Base-by-base conservation (phyloP, 2,797 vertebrate species). In the Xenopus petersii region DNA sequence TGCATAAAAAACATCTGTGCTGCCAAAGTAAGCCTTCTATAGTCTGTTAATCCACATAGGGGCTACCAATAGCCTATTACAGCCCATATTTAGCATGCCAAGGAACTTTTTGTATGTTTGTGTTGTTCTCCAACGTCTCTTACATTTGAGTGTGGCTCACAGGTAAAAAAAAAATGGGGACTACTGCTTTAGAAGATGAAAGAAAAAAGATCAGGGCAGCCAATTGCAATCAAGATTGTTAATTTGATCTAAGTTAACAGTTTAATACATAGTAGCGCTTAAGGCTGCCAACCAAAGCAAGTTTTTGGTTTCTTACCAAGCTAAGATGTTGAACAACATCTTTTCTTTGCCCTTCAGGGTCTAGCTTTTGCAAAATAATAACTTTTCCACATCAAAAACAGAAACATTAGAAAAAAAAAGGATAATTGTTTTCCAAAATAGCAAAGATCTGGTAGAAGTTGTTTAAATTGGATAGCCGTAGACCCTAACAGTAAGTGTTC, bases 241-340 rank as follows among this genome's bases (percentile, higher is more conserved):
- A 1, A 3, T 15, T 51, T 51, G 49, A 3, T 51, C 2, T 51
- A 51, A 84, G 87, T 92, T 93, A 90, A 91, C 83, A 88, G 88
- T 91, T 87, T 91, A 83, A 87, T 89, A 88, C 79, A 85, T 88
- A 89, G 92, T 90, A 93, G 93, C 69, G 30, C 90, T 90, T 90
- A 86, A 82, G 80, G 79, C 83, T 87, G 90, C 90, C 90, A 94
- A 93, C 86, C 83, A 86, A 91, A 91, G 79, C 82, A 84, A 86
- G 84, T 88, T 87, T 87, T 91, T 92, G 89, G 85, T 89, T 83
- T 85, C 80, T 58, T 81, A 89, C 86, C 88, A 93, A 90, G 81
- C 84, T 85, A 84, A 81, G 82, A 84, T 89, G 92, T 88, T 86
- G 86, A 87, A 90, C 86, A 90, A 90, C 86, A 88, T 87, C 90